Percentiles rank a stretch among this genome's conserved stretches.
Evolutionary conservation across 2,888 invertebrate genomes (phyloP).

Genomic region (Dinocampus coccinellae): DNA sequence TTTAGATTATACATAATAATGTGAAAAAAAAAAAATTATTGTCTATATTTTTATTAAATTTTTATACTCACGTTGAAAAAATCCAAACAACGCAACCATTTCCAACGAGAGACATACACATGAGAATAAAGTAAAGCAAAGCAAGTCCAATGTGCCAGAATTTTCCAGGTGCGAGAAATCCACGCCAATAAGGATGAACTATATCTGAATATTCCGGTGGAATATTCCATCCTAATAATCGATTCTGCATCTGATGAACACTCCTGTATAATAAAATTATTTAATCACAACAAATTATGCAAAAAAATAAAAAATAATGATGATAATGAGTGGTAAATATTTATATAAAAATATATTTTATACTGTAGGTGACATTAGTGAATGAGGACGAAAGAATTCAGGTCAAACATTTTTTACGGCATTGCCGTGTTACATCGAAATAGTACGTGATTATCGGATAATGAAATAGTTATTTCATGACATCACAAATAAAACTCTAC

Average conservation of each 20-base stretch:
- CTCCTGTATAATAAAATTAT: conserved; percentile 45
- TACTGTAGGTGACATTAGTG: too few relatives aligned
- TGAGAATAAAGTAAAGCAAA: conserved; percentile 75
- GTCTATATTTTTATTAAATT: too few relatives aligned
- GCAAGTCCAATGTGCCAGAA: conserved; percentile 78
- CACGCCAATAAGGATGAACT: conserved; percentile 80
- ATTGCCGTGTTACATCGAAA: too few relatives aligned
- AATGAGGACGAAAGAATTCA: too few relatives aligned
- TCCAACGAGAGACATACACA: conserved; percentile 75
- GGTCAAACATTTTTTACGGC: too few relatives aligned
- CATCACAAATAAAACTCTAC: too few relatives aligned
- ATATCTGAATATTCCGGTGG: conserved; percentile 75
- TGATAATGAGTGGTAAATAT: too few relatives aligned
- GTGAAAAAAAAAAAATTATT: background rate
- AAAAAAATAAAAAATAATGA: background rate
- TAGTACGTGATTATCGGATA: too few relatives aligned
- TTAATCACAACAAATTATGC: background rate
- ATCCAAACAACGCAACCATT: conserved; percentile 82
- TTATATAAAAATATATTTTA: too few relatives aligned
- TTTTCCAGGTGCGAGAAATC: conserved; percentile 76
- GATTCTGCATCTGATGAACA: conserved; percentile 61
- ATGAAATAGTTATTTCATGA: too few relatives aligned
- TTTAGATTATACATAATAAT: background rate
- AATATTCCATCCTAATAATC: conserved; percentile 78
- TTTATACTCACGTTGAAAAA: conserved; percentile 77